Evolutionary conservation across 2,113 vertebrate genomes (phyloP).

Genomic region (Halichoerus grypus): DNA sequence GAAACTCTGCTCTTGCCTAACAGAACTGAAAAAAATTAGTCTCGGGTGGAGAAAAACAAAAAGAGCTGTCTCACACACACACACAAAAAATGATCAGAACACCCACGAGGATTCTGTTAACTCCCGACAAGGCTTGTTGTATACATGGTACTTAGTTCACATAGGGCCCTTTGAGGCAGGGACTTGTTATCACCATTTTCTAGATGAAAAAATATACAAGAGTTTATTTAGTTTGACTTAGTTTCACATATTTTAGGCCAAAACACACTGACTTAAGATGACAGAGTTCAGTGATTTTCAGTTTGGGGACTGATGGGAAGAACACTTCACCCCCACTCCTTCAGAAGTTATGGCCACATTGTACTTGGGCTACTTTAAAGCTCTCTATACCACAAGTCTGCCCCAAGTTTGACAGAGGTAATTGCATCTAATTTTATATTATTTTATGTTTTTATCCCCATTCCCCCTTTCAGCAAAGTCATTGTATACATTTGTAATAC

Average conservation of each 20-base stretch:
- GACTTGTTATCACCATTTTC: not conserved
- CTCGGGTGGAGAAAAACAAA: not conserved
- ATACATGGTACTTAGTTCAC: not conserved
- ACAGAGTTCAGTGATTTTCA: not conserved
- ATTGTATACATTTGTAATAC: not conserved
- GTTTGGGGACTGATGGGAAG: not conserved
- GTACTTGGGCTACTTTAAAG: not conserved
- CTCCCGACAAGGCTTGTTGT: not conserved
- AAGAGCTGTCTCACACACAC: not conserved
- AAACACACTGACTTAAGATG: not conserved
- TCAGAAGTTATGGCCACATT: not conserved
- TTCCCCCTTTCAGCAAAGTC: not conserved
- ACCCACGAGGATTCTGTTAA: not conserved
- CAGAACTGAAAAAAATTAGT: not conserved
- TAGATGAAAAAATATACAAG: not conserved
- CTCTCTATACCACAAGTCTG: not conserved
- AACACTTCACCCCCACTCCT: fast-evolving
- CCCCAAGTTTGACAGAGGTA: not conserved
- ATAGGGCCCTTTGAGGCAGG: not conserved
- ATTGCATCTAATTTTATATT: not conserved
- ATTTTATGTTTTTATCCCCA: not conserved
- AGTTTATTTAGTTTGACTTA: not conserved
- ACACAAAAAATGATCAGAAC: not conserved
- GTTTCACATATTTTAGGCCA: not conserved
- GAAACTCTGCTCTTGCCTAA: not conserved